These are phyloP conservation scores for Oconnorella tubifera DNA, from an alignment of 2,888 invertebrate genomes.

Conservation along the genomic window DNA sequence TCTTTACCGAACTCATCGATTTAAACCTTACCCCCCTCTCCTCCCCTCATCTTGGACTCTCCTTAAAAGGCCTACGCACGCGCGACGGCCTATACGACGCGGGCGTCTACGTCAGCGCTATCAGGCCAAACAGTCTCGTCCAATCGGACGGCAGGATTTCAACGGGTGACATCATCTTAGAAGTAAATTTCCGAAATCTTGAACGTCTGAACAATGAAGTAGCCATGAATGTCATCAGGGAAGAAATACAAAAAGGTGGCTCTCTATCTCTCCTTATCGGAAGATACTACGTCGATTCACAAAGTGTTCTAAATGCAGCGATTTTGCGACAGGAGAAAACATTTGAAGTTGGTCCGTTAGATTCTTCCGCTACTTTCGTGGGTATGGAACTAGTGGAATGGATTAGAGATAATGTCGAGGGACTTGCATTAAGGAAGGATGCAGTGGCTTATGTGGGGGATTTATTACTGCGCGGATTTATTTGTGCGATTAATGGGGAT, in stretches of 20 bases:
- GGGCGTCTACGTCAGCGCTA: not conserved
- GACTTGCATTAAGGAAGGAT: not conserved
- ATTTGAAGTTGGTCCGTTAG: not conserved
- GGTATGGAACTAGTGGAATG: not conserved
- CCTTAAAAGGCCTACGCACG: not conserved
- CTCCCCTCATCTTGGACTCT: not conserved
- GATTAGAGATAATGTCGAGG: not conserved
- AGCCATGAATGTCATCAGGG: not conserved
- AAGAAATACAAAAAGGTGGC: not conserved
- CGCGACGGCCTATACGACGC: not conserved
- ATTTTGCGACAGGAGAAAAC: too few relatives aligned
- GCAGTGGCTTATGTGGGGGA: not conserved
- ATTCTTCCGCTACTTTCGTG: not conserved
- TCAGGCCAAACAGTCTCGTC: not conserved
- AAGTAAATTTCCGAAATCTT: not conserved
- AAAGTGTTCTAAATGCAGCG: not conserved
- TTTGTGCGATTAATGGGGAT: not conserved
- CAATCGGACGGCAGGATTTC: not conserved
- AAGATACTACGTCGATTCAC: not conserved
- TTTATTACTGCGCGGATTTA: not conserved
- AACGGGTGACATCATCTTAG: constrained; percentile 1
- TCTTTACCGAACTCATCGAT: not conserved
- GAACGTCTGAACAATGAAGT: not conserved
- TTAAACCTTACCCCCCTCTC: not conserved
- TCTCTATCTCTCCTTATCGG: not conserved